Conservation (phyloP, 1,140 invertebrate genomes). For the Cheumatopsyche charites region DNA sequence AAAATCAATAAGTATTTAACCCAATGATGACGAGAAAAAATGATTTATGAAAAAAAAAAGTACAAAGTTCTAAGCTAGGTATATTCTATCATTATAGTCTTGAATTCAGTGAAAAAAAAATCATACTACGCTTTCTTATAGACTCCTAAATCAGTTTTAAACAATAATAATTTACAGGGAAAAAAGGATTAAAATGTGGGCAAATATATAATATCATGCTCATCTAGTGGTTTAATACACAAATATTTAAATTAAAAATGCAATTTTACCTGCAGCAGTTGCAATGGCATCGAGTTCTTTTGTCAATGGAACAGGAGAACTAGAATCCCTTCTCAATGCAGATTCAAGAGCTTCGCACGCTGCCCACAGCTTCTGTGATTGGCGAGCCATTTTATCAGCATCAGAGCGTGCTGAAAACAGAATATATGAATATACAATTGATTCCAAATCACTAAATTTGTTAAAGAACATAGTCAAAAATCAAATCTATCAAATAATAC, state of each 20-base stretch:
- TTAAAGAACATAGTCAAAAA: too few species aligned
- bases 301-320: slow-evolving; percentile 70
- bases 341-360: slow-evolving; percentile 85
- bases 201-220: too few species aligned
- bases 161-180: too few species aligned
- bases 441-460: too few species aligned
- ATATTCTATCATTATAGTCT: too few species aligned
- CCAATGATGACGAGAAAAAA: slow-evolving; percentile 54
- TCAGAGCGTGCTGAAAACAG: slow-evolving; percentile 73
- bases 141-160: too few species aligned
- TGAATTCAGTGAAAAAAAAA: too few species aligned
- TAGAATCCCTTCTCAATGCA: slow-evolving; percentile 70
- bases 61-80: slow-evolving; percentile 10
- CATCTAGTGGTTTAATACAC: too few species aligned
- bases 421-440: too few species aligned
- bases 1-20: slow-evolving; percentile 39
- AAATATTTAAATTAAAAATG: neutral
- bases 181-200: too few species aligned
- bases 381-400: slow-evolving; percentile 77
- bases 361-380: slow-evolving; percentile 89
- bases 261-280: slow-evolving; percentile 66
- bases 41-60: slow-evolving; percentile 51
- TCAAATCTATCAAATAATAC: slow-evolving; percentile 41
- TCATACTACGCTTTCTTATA: too few species aligned
- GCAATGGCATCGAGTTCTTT: slow-evolving; percentile 75